Percentiles rank a stretch among this genome's conserved stretches.
phyloP scores from a whole-genome alignment of 1,140 invertebrate species.

The Prorops nasuta region DNA sequence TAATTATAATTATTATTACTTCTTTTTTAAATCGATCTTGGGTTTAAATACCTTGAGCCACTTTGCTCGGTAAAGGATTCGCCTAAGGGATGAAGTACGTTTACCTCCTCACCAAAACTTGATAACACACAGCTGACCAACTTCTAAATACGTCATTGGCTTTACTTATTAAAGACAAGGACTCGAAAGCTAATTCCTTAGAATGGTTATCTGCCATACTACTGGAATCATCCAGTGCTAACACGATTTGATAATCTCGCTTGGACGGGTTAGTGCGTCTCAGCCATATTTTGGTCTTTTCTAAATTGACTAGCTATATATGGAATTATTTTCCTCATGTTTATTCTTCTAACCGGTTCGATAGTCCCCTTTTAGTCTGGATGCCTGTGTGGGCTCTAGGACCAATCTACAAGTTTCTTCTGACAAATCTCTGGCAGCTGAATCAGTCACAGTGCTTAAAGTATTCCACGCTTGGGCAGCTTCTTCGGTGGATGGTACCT shows the following conservation, averaged over 20 bases:
- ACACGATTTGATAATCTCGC: slow-evolving; percentile 92
- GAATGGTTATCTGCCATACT: slow-evolving; percentile 89
- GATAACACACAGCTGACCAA: slow-evolving; percentile 87
- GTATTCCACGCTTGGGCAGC: slow-evolving; percentile 59
- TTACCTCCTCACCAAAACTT: slow-evolving; percentile 87
- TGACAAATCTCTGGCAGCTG: slow-evolving; percentile 83
- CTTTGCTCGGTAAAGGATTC: slow-evolving; percentile 82
- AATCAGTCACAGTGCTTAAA: slow-evolving; percentile 62
- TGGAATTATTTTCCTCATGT: slow-evolving; percentile 97
- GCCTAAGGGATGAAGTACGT: slow-evolving; percentile 80
- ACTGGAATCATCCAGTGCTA: slow-evolving; percentile 97
- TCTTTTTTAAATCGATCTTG: not conserved
- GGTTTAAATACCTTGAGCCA: slow-evolving; percentile 64
- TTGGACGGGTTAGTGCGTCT: slow-evolving; percentile 93
- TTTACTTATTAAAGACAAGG: slow-evolving; percentile 87
- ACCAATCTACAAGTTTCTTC: slow-evolving; percentile 92
- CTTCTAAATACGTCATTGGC: slow-evolving; percentile 91
- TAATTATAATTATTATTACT: slow-evolving; percentile 9
- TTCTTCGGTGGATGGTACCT: slow-evolving; percentile 54
- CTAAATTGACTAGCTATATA: slow-evolving; percentile 98
- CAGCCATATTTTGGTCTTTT: slow-evolving; percentile 99
- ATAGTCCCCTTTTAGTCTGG: slow-evolving; percentile 91
- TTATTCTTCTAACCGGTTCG: slow-evolving; percentile 94
- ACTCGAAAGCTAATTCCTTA: slow-evolving; percentile 91
- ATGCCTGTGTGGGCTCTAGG: slow-evolving; percentile 91